A percentile compares a stretch with the other conserved stretches of the same genome.
Evolutionary conservation across 2,888 invertebrate genomes (phyloP).

Genomic region (Mycalesis mineus): DNA sequence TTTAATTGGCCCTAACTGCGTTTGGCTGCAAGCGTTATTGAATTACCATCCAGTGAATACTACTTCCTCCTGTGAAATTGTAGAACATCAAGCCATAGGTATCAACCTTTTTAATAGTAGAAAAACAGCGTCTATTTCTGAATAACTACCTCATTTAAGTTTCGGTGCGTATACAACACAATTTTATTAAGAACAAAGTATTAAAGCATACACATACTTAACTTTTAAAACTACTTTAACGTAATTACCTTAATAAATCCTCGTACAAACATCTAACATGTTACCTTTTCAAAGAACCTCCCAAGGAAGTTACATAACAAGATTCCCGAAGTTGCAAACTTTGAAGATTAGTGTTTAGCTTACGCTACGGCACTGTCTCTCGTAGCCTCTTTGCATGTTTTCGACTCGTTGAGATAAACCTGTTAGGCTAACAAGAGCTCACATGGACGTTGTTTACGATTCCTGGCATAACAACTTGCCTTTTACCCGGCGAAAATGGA

Average conservation of each 20-base stretch:
- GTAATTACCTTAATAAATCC: constrained; percentile 16
- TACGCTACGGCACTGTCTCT: constrained; percentile 29
- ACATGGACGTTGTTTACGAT: constrained; percentile 50
- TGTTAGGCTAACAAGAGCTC: constrained; percentile 49
- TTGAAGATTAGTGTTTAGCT: constrained; percentile 31
- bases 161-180: neutral
- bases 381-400: constrained; percentile 40
- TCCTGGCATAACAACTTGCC: constrained; percentile 45
- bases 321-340: constrained; percentile 25
- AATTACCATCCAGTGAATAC: constrained; percentile 57
- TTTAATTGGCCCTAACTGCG: constrained; percentile 76
- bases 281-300: constrained; percentile 14
- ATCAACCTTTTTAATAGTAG: neutral
- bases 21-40: constrained; percentile 74
- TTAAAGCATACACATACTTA: neutral
- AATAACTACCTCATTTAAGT: too few species aligned
- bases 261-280: constrained; percentile 10
- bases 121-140: too few species aligned
- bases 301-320: constrained; percentile 24
- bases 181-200: neutral
- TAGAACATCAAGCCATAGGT: constrained; percentile 33
- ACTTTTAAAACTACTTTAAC: constrained; percentile 9
- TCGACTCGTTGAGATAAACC: constrained; percentile 48
- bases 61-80: constrained; percentile 50
- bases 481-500: constrained; percentile 3